A percentile compares a stretch with the other conserved stretches of the same genome.
Evolutionary conservation across 1,140 invertebrate genomes (phyloP).

Genomic region (Neodiprion virginianus): DNA sequence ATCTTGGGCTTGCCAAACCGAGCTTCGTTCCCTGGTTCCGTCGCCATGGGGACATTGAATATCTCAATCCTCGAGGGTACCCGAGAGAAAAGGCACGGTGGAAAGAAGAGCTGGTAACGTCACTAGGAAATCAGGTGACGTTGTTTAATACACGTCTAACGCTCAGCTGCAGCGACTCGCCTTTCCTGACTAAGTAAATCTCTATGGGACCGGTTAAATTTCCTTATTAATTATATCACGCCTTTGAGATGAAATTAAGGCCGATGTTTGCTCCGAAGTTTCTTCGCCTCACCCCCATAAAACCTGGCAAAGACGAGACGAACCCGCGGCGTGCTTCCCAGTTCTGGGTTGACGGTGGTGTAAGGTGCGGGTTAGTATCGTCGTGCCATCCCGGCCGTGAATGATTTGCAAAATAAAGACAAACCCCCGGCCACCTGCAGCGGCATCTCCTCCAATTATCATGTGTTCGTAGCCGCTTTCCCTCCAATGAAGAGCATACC

Average conservation of each 20-base stretch:
- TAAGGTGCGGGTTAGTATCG: no score
- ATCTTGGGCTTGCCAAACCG: neutral
- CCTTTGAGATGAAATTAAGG: slow-evolving; percentile 3
- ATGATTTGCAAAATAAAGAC: neutral
- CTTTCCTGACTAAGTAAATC: neutral
- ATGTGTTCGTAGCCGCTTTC: no score
- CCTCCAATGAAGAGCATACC: no score
- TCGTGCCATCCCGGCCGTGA: neutral
- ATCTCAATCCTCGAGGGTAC: neutral
- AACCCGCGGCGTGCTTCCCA: no score
- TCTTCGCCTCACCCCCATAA: neutral
- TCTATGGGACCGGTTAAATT: neutral
- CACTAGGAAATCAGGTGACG: neutral
- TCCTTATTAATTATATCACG: slow-evolving; percentile 1
- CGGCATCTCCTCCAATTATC: neutral
- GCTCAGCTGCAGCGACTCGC: no score
- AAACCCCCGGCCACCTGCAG: neutral
- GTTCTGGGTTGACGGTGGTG: no score
- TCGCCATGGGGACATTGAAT: neutral
- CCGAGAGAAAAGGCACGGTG: neutral
- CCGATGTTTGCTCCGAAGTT: neutral
- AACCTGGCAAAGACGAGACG: no score
- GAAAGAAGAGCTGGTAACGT: slow-evolving; percentile 6
- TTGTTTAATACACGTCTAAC: neutral
- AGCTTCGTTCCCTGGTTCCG: neutral